Evolutionary conservation across 2,888 invertebrate species (phyloP).

Genomic region (Agriopis leucophaearia): DNA sequence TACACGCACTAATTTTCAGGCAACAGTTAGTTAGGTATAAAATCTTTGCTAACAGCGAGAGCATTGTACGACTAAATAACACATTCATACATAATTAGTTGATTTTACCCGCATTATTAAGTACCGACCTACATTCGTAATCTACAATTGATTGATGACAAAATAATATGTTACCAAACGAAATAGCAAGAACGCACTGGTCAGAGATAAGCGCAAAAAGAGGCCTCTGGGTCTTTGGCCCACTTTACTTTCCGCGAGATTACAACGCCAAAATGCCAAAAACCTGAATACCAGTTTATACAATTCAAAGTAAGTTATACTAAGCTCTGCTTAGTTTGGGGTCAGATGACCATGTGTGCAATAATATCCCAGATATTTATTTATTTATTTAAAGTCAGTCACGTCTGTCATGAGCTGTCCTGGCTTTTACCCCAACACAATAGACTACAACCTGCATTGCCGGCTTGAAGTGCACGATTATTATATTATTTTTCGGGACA

Average conservation of each 20-base stretch:
- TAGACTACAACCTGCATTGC: no score
- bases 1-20: no score
- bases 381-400: no score
- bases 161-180: constrained; percentile 2
- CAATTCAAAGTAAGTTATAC: no score
- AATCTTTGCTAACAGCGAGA: background rate
- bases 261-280: background rate
- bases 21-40: no score
- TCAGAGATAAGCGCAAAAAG: constrained; percentile 9
- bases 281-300: no score
- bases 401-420: background rate
- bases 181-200: constrained; percentile 5
- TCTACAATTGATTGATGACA: background rate
- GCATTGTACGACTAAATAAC: background rate
- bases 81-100: background rate
- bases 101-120: constrained; percentile 8
- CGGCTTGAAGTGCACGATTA: no score
- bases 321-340: no score
- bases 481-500: no score
- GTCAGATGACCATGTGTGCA: no score
- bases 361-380: no score
- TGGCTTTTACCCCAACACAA: no score
- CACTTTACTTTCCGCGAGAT: constrained; percentile 15
- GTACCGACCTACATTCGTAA: constrained; percentile 10
- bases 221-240: constrained; percentile 10